Evolutionary conservation across 2,113 vertebrate species (phyloP).

Genomic region (Limanda limanda): DNA sequence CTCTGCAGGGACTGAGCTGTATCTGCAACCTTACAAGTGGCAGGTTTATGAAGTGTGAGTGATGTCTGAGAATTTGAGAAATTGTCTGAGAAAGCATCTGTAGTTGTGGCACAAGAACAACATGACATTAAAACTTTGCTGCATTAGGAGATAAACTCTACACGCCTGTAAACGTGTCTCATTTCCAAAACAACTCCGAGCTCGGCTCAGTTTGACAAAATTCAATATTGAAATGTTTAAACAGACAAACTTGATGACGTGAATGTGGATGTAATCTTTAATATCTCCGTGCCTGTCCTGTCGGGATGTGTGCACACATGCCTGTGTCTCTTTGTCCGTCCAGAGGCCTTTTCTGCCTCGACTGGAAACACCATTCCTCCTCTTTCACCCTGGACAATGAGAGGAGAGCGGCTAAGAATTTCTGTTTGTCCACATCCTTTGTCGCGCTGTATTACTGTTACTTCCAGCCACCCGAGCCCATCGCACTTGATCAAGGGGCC

Average conservation of each 20-base stretch:
- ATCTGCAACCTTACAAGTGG: no score
- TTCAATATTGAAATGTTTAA: no score
- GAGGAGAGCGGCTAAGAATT: constrained; percentile 33
- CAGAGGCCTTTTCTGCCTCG: constrained; percentile 29
- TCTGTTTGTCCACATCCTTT: constrained; percentile 49
- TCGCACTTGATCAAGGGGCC: constrained; percentile 57
- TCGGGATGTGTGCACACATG: constrained; percentile 34
- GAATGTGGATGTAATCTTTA: background rate
- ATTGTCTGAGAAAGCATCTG: no score
- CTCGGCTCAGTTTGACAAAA: no score
- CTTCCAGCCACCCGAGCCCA: constrained; percentile 64
- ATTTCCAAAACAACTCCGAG: no score
- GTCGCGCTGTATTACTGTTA: constrained; percentile 50
- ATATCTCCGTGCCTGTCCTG: constrained; percentile 13
- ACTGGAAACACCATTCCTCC: constrained; percentile 57
- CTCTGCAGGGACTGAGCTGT: no score
- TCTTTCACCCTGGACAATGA: constrained; percentile 54
- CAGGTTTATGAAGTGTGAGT: no score
- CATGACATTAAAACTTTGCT: no score
- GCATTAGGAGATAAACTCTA: no score
- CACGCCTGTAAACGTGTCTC: no score
- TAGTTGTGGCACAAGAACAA: no score
- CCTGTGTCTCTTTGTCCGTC: constrained; percentile 36
- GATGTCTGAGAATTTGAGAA: no score
- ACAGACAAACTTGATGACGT: background rate